phyloP scores from a whole-genome alignment of 2,888 invertebrate genomes.

The Lochmaea crataegi region DNA sequence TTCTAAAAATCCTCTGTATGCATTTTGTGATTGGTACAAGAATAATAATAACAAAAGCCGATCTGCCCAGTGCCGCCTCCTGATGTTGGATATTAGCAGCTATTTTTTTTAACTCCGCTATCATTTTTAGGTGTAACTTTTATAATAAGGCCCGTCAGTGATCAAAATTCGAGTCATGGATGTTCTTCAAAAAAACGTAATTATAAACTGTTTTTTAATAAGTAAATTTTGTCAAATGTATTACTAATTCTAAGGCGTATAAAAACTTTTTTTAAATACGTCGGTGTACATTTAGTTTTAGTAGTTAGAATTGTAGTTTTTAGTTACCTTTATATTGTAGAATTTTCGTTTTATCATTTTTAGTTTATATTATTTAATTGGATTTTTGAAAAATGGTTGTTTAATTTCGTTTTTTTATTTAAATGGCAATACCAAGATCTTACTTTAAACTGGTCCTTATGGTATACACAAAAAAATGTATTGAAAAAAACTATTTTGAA shows the following conservation, averaged over 20 bases:
- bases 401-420: slow-evolving; percentile 7
- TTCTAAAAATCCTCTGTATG: no score
- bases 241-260: neutral
- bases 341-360: neutral
- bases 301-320: neutral
- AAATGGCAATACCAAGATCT: neutral
- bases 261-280: neutral
- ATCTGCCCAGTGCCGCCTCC: slow-evolving; percentile 16
- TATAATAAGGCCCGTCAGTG: slow-evolving; percentile 53
- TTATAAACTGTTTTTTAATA: slow-evolving; percentile 49
- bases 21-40: no score
- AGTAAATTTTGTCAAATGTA: slow-evolving; percentile 32
- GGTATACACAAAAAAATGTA: neutral
- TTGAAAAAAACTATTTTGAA: slow-evolving; percentile 8
- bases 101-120: slow-evolving; percentile 29
- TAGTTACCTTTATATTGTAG: neutral
- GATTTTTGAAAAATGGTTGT: neutral
- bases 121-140: slow-evolving; percentile 59
- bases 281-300: neutral
- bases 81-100: slow-evolving; percentile 31
- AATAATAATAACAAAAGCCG: neutral
- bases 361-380: neutral
- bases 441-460: neutral
- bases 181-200: slow-evolving; percentile 62
- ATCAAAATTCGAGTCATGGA: slow-evolving; percentile 57